Evolutionary conservation across 2,113 vertebrate genomes (phyloP).

Genomic region (Lycaon pictus): DNA sequence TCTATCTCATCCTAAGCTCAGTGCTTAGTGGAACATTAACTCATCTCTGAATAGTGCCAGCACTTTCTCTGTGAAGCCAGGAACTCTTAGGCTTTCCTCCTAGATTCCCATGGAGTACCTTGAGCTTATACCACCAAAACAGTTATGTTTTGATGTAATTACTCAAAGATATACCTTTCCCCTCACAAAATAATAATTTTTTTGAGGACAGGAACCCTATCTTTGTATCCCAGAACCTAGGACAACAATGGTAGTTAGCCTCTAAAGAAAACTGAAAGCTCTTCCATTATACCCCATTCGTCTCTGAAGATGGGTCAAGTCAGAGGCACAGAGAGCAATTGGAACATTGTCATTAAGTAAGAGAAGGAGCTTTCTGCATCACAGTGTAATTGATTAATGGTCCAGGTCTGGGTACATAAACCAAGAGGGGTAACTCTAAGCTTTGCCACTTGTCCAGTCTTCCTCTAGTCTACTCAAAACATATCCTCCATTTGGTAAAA

Average conservation of each 20-base stretch:
- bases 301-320: neutral
- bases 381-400: neutral
- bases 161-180: neutral
- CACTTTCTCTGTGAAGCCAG: neutral
- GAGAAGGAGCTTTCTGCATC: neutral
- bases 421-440: neutral
- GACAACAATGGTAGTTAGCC: neutral
- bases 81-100: neutral
- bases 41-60: neutral
- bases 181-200: neutral
- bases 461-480: neutral
- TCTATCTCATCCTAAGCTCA: neutral
- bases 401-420: neutral
- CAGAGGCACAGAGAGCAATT: neutral
- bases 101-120: neutral
- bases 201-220: neutral
- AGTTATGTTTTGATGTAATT: neutral
- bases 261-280: neutral
- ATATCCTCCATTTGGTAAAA: fast-evolving
- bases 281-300: neutral
- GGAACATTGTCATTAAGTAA: neutral
- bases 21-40: neutral
- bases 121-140: neutral
- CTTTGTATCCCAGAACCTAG: neutral
- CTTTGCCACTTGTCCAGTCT: neutral